Percentiles rank a stretch among this genome's conserved stretches.
Evolutionary conservation across 2,797 vertebrate species (phyloP).

Genomic region (Amblyopsis hoosieri): DNA sequence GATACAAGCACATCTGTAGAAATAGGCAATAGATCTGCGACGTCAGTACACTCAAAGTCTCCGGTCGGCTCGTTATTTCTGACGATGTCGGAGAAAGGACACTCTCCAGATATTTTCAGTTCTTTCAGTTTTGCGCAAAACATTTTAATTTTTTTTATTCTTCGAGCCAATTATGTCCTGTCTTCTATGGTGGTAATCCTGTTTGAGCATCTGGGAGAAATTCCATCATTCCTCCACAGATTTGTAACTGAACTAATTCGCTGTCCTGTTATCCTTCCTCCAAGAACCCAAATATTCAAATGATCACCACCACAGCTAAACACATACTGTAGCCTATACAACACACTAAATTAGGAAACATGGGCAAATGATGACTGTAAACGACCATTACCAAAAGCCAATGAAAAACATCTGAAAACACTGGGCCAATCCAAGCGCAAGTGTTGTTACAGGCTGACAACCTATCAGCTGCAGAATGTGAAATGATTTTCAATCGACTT

Average conservation of each 20-base stretch:
- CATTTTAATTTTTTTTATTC: conserved; percentile 75
- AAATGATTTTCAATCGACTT: conserved; percentile 63
- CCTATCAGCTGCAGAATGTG: conserved; percentile 67
- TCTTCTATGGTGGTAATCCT: conserved; percentile 42
- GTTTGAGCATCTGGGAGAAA: conserved; percentile 50
- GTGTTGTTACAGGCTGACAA: conserved; percentile 56
- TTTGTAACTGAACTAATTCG: conserved; percentile 28
- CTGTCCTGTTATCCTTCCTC: conserved; percentile 33
- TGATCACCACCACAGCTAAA: conserved; percentile 50
- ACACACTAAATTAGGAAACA: conserved; percentile 67
- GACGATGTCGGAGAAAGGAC: conserved; percentile 89
- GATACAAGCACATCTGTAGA: conserved; percentile 80
- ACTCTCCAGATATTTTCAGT: conserved; percentile 92
- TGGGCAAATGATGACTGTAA: conserved; percentile 61
- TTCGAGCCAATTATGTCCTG: conserved; percentile 48
- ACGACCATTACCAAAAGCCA: conserved; percentile 68
- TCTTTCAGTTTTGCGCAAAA: conserved; percentile 97
- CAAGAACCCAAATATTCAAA: conserved; percentile 45
- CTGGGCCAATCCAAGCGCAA: conserved; percentile 72
- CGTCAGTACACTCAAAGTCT: conserved; percentile 73
- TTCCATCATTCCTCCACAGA: conserved; percentile 58
- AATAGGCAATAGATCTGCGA: conserved; percentile 73
- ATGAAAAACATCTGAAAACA: conserved; percentile 61
- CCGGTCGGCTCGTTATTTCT: conserved; percentile 71
- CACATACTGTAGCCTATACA: conserved; percentile 50